Evolutionary conservation across 1,140 invertebrate species (phyloP).

Genomic region (Hyles vespertilio): DNA sequence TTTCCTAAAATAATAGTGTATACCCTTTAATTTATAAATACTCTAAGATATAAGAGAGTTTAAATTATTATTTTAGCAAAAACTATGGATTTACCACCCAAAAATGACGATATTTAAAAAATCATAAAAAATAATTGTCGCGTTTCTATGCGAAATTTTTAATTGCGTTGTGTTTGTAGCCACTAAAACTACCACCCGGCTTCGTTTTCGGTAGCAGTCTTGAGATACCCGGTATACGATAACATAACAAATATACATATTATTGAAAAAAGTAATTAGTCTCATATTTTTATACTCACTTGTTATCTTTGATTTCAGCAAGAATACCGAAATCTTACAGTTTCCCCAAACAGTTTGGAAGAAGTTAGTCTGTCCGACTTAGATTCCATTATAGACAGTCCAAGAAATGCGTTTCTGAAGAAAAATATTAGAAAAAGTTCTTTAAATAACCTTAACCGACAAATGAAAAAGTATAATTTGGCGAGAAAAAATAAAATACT

Average conservation of each 20-base stretch:
- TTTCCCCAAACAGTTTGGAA: constrained; percentile 1
- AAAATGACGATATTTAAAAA: too few species aligned
- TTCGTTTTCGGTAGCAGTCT: too few species aligned
- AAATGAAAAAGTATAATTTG: constrained; percentile 4
- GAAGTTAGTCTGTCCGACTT: background rate
- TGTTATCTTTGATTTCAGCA: background rate
- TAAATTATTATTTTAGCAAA: too few species aligned
- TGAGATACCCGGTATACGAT: too few species aligned
- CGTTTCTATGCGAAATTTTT: too few species aligned
- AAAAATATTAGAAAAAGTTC: background rate
- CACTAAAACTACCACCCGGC: too few species aligned
- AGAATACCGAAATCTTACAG: background rate
- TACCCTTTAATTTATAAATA: too few species aligned
- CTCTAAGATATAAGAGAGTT: too few species aligned
- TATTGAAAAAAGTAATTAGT: background rate
- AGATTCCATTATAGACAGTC: constrained; percentile 8
- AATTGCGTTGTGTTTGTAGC: too few species aligned
- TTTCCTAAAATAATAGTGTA: too few species aligned
- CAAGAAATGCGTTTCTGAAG: constrained; percentile 5
- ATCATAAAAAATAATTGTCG: too few species aligned
- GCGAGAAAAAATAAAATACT: constrained; percentile 8
- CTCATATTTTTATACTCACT: background rate
- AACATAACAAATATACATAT: background rate
- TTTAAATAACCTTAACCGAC: background rate
- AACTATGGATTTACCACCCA: too few species aligned